phyloP scores from a whole-genome alignment of 2,113 vertebrate species.

The Cervus canadensis region DNA sequence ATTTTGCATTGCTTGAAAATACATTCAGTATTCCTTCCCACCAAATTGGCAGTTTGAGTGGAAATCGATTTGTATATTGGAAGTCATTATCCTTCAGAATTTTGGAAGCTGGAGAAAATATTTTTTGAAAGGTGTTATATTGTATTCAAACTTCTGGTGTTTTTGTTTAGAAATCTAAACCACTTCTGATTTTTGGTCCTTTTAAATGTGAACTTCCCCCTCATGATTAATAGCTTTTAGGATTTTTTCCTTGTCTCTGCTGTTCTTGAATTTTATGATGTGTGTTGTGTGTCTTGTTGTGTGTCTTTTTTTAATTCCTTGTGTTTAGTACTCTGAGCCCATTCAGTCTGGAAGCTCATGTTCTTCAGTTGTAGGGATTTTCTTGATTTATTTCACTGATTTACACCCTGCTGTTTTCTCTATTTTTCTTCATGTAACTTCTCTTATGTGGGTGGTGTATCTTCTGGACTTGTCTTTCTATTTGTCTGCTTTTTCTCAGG shows the following conservation, averaged over 20 bases:
- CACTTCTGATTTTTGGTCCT: constrained; percentile 16
- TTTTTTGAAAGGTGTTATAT: neutral
- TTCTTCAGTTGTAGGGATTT: neutral
- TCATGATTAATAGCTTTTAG: neutral
- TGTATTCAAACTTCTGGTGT: neutral
- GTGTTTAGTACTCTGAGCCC: neutral
- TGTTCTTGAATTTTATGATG: constrained; percentile 1
- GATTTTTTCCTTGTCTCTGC: neutral
- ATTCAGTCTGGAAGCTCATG: neutral
- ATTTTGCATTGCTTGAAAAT: constrained; percentile 36
- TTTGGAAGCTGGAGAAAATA: neutral
- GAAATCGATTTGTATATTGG: neutral
- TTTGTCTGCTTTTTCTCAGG: neutral
- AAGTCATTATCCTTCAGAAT: constrained; percentile 10
- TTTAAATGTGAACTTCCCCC: neutral
- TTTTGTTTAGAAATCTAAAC: constrained; percentile 31
- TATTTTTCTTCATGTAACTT: neutral
- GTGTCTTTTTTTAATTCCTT: neutral
- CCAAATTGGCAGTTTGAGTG: neutral
- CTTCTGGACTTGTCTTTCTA: neutral
- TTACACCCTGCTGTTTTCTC: neutral
- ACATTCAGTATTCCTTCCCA: neutral
- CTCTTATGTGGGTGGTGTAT: neutral
- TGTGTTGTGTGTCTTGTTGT: neutral
- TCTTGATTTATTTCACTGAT: constrained; percentile 2